Base-by-base conservation (phyloP, 1,140 invertebrate genomes). In the Xylocopa sonorina region DNA sequence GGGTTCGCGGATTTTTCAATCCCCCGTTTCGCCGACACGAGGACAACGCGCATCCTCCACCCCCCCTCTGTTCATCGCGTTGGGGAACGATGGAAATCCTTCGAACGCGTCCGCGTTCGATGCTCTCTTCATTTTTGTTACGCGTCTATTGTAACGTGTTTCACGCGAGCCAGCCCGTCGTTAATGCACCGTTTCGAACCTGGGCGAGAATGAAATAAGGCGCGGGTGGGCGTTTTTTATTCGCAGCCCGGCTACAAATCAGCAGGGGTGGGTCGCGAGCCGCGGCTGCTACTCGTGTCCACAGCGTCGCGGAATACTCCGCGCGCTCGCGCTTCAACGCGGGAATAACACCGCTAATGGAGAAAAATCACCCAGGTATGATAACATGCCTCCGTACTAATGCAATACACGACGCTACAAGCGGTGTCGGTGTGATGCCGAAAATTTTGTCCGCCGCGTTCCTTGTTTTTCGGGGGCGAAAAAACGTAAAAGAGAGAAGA, bases 291-390 rank as follows among this genome's bases (percentile, higher is more conserved):
- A n/a, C n/a, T n/a, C n/a, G n/a, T n/a, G n/a, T n/a, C n/a, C n/a
- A n/a, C n/a, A n/a, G n/a, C n/a, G n/a, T n/a, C n/a, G n/a, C n/a
- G n/a, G n/a, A n/a, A n/a, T n/a, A n/a, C n/a, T n/a, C 76, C 73
- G 78, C 68, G 82, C 68, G 76, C 72, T 78, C 82, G 27, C 73
- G 32, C 50, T 58, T 69, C 41, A 72, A 32, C 29, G 57, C 18
- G 55, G 50, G 64, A 85, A 85, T 74, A 86, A 85, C 82, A 74
- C 83, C 83, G 38, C 83, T 86, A 86, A 86, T 86, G 80, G 83
- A 86, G 84, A 86, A 86, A 85, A 86, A 86, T 86, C 80, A 81
- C 66, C 83, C 83, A 85, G 83, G 84, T 86, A 84, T 82, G 84
- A 86, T 86, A 86, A 86, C 84, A 72, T 85, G 83, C 84, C 80